These are phyloP conservation scores for Pseudopodoces humilis DNA, from an alignment of 2,113 vertebrate genomes.

Conservation along the genomic window DNA sequence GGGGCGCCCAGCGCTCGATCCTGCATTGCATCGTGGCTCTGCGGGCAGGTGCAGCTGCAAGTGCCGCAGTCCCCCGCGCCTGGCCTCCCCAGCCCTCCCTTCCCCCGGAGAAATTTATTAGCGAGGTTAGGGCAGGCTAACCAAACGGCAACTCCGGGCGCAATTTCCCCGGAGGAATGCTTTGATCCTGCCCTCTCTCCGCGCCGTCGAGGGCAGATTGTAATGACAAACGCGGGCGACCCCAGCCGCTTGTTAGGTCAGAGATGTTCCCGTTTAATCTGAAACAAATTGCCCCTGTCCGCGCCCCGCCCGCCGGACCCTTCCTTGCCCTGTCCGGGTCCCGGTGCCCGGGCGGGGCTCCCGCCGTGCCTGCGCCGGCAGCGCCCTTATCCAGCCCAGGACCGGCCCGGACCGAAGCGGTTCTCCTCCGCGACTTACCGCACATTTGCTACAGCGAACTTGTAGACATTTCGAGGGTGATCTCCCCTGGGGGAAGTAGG, in stretches of 20 bases:
- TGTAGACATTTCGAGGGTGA: background rate
- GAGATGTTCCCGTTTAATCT: conserved; percentile 28
- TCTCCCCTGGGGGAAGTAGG: background rate
- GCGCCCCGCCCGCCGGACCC: background rate
- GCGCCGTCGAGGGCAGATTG: conserved; percentile 38
- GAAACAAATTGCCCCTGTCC: conserved; percentile 18
- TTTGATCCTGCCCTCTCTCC: conserved; percentile 79
- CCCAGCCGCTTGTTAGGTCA: background rate
- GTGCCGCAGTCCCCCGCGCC: background rate
- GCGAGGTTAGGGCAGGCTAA: conserved; percentile 76
- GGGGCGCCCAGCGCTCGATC: background rate
- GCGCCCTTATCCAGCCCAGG: rapidly evolving
- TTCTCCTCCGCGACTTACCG: rapidly evolving
- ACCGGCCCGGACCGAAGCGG: rapidly evolving
- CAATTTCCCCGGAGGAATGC: conserved; percentile 81
- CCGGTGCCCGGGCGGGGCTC: background rate
- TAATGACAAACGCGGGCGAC: conserved; percentile 53
- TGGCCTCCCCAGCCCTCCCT: conserved; percentile 37
- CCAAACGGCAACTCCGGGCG: conserved; percentile 76
- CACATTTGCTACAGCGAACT: rapidly evolving
- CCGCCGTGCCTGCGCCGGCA: background rate
- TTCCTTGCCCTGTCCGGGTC: too few relatives aligned
- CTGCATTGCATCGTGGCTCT: conserved; percentile 1
- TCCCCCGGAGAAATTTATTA: conserved; percentile 79
- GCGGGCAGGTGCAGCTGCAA: conserved; percentile 80